A percentile compares a stretch with the other conserved stretches of the same genome.
phyloP scores from a whole-genome alignment of 1,140 invertebrate species.

The Bombus haemorrhoidalis region DNA sequence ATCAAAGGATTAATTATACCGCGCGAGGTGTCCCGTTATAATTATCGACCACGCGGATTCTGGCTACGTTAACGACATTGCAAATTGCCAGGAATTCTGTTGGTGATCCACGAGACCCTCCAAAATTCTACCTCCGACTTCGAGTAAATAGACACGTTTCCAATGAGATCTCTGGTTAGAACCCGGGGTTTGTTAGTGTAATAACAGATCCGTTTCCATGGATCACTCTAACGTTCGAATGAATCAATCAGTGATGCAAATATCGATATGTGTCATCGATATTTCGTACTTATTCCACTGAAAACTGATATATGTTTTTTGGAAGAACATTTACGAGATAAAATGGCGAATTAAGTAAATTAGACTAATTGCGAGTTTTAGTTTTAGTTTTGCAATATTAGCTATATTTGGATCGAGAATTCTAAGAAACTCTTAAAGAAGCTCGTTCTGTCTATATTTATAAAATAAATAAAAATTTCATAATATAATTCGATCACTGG shows the following conservation, averaged over 20 bases:
- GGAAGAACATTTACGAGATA: too few species aligned
- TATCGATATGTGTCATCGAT: background rate
- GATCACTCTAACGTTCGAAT: background rate
- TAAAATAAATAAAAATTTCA: too few species aligned
- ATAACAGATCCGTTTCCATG: background rate
- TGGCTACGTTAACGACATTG: constrained; percentile 63
- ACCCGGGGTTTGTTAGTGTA: background rate
- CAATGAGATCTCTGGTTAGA: background rate
- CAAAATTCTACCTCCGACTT: background rate
- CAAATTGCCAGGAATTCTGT: constrained; percentile 66
- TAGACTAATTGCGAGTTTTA: too few species aligned
- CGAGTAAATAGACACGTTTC: background rate
- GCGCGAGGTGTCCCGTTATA: constrained; percentile 64
- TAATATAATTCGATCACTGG: too few species aligned
- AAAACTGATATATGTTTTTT: too few species aligned
- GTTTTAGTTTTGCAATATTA: too few species aligned
- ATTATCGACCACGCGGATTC: constrained; percentile 49
- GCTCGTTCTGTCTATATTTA: too few species aligned
- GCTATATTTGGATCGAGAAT: too few species aligned
- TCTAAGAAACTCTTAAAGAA: too few species aligned
- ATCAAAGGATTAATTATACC: constrained; percentile 69
- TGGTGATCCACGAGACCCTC: constrained; percentile 52
- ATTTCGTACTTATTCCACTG: too few species aligned
- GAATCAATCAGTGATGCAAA: too few species aligned
- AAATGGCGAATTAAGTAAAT: too few species aligned